phyloP scores from a whole-genome alignment of 2,888 invertebrate species.

The Noctua pronuba region DNA sequence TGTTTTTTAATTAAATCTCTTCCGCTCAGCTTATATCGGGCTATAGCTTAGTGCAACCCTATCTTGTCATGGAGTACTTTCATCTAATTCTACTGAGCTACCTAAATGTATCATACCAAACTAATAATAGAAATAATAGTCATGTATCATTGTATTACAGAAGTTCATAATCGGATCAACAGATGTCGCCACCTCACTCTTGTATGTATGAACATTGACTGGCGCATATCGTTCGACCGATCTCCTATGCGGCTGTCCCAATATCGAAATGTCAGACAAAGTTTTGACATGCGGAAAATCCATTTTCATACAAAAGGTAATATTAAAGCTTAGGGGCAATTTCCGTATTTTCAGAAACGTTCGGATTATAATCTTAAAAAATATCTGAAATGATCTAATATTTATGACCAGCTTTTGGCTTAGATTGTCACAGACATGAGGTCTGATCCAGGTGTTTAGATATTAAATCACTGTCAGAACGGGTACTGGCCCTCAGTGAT shows the following conservation, averaged over 20 bases:
- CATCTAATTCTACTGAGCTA: neutral
- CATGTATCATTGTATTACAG: neutral
- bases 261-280: neutral
- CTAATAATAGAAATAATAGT: neutral
- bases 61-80: neutral
- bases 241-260: neutral
- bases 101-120: neutral
- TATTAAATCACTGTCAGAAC: too few species aligned
- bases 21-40: neutral
- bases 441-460: too few species aligned
- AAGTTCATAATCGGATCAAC: neutral
- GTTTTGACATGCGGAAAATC: neutral
- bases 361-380: too few species aligned
- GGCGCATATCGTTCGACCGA: too few species aligned
- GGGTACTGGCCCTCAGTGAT: too few species aligned
- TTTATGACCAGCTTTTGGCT: too few species aligned
- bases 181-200: neutral
- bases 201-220: too few species aligned
- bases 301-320: neutral
- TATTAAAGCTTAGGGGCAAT: neutral
- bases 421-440: too few species aligned
- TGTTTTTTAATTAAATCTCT: neutral
- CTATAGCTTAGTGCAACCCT: neutral
- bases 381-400: too few species aligned
- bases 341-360: too few species aligned